Base-by-base conservation (phyloP, 1,140 invertebrate species). In the Temnothorax longispinosus region DNA sequence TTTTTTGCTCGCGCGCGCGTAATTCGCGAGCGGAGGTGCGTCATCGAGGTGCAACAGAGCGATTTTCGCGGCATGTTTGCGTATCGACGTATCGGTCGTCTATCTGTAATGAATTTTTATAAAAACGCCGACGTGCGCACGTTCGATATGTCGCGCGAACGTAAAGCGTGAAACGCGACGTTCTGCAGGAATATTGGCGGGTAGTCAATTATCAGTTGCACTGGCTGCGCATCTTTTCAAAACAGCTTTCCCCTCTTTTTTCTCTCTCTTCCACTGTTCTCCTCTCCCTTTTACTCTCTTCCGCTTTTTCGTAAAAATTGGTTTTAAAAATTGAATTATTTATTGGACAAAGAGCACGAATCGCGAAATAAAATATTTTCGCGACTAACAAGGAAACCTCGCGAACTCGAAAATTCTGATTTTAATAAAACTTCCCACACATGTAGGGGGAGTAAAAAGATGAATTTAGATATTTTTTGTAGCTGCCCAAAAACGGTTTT, bases 71-170 rank as follows among this genome's bases (percentile, higher is more conserved):
- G 38, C 58, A 62, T 65, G 58, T 87, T 87, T 86, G 44, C 67
- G 8, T 60, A 62, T 80, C 47, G 64, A 47, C 64, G 27, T 85
- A 76, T 60, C 52, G 13, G 15, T 67, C 47, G 47, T 15, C 71
- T 78, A 77, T 78, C 50, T 78, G 35, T 77, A 78, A 85, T 74
- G 60, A 65, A 85, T 85, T 85, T 85, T 85, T 85, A 85, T 78
- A 50, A 65, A 85, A 85, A 85, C 82, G 75, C 21, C 56, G 44
- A 85, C 27, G 67, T 27, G 38, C 75, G 44, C 2, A 18, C 21
- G 18, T 65, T 84, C 60, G 60, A 65, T 80, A 80, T 41, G 76
- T 13, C 62, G 77, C 35, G 47, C 13, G 69, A 84, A 75, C 56
- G 27, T 75, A 21, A 13, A 84, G 56, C 54, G 69, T 75, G 54